Percentiles rank a stretch among this genome's conserved stretches.
phyloP scores from a whole-genome alignment of 2,888 invertebrate genomes.

The Nowickia ferox region DNA sequence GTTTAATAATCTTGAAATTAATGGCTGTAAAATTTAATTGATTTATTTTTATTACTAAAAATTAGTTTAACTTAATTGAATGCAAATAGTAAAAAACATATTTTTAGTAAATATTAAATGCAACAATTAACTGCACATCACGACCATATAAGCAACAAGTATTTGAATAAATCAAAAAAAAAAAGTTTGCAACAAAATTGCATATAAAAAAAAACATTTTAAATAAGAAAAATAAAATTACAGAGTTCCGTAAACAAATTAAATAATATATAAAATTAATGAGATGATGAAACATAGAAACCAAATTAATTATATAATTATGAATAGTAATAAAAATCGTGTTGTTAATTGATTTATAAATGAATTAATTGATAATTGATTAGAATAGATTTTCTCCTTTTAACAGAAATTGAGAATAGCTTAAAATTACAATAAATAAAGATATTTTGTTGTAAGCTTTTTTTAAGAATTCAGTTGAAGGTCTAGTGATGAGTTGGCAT shows the following conservation, averaged over 20 bases:
- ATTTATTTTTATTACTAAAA: slow-evolving; percentile 11
- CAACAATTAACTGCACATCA: slow-evolving; percentile 55
- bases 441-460: no score
- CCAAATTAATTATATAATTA: slow-evolving; percentile 30
- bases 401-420: no score
- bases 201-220: slow-evolving; percentile 20
- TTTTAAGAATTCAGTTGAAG: no score
- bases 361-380: not conserved
- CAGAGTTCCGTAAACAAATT: slow-evolving; percentile 53
- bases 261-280: slow-evolving; percentile 33
- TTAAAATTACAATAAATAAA: no score
- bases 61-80: slow-evolving; percentile 57
- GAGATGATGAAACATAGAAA: slow-evolving; percentile 1
- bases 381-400: not conserved
- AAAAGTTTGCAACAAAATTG: slow-evolving; percentile 18
- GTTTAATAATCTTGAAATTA: no score
- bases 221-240: slow-evolving; percentile 19
- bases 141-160: slow-evolving; percentile 26
- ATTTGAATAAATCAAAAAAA: slow-evolving; percentile 39
- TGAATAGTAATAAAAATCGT: slow-evolving; percentile 14
- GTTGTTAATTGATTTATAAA: not conserved
- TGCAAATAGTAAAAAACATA: slow-evolving; percentile 57
- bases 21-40: not conserved
- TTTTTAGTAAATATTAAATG: slow-evolving; percentile 54
- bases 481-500: no score